These are phyloP conservation scores for Exocentrus adspersus DNA, from an alignment of 2,888 invertebrate species.

Conservation along the genomic window DNA sequence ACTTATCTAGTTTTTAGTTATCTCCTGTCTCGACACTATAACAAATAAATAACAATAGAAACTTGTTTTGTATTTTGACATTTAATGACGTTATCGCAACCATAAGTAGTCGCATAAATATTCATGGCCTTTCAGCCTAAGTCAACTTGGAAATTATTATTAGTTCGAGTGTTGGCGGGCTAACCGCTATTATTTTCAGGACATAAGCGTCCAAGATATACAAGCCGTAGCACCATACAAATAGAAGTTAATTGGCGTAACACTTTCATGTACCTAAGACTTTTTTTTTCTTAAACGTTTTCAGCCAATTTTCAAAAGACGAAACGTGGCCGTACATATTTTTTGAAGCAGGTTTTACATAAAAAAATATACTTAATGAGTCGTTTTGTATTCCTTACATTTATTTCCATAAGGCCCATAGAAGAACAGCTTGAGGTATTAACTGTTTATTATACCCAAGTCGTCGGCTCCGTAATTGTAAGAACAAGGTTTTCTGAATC, in stretches of 20 bases:
- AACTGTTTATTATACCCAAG: neutral
- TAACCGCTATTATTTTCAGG: neutral
- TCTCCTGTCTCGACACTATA: neutral
- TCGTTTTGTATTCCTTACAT: neutral
- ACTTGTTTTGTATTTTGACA: neutral
- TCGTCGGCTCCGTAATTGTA: neutral
- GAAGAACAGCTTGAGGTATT: neutral
- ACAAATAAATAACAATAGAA: neutral
- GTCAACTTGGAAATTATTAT: neutral
- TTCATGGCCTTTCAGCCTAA: neutral
- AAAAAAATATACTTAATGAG: slow-evolving; percentile 48
- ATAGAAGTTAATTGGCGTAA: slow-evolving; percentile 33
- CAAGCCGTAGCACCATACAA: slow-evolving; percentile 3
- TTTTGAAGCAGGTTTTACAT: slow-evolving; percentile 51
- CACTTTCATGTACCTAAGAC: neutral
- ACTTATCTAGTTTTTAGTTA: too few species aligned
- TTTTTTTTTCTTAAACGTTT: slow-evolving; percentile 3
- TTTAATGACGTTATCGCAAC: neutral
- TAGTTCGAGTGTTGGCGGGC: neutral
- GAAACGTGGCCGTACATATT: slow-evolving; percentile 59
- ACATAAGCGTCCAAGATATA: too few species aligned
- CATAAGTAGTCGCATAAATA: neutral
- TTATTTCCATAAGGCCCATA: neutral
- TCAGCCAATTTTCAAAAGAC: slow-evolving; percentile 49
- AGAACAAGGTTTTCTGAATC: neutral